Evolutionary conservation across 37 sponge, comb jelly and placozoan genomes (phyloP).

Genomic region (Halisarca cf. caerulea): DNA sequence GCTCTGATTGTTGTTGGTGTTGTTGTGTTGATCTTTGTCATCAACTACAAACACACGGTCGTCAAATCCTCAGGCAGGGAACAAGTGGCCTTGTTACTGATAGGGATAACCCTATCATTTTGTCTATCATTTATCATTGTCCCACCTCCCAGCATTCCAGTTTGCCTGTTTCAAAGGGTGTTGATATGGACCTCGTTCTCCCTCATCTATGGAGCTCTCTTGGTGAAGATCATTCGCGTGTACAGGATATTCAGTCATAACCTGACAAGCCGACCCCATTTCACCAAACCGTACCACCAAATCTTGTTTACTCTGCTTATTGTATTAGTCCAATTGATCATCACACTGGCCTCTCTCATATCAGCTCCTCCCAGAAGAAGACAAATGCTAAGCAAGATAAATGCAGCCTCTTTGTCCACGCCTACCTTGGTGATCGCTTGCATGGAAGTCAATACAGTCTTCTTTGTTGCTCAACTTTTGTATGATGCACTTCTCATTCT

Average conservation of each 20-base stretch:
- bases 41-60: conserved; percentile 62
- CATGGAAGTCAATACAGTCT: neutral
- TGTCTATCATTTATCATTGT: conserved; percentile 51
- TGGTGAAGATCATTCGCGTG: conserved; percentile 80
- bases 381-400: neutral
- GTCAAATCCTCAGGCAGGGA: conserved; percentile 86
- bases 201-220: conserved; percentile 70
- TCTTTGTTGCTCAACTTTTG: conserved; percentile 39
- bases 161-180: conserved; percentile 62
- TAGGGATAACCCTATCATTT: conserved; percentile 65
- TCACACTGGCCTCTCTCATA: conserved; percentile 40
- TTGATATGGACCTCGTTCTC: conserved; percentile 70
- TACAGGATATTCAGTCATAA: conserved; percentile 59
- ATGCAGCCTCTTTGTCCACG: neutral
- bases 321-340: conserved; percentile 39
- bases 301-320: conserved; percentile 61
- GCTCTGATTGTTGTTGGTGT: conserved; percentile 40
- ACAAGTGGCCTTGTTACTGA: conserved; percentile 61
- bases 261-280: conserved; percentile 32
- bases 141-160: conserved; percentile 26
- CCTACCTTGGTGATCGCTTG: conserved; percentile 62
- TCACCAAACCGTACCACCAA: conserved; percentile 59
- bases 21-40: conserved; percentile 26
- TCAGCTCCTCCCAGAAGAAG: neutral
- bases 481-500: conserved; percentile 59